Evolutionary conservation across 2,888 invertebrate species (phyloP).

Genomic region (Agonopterix alstromeriana): DNA sequence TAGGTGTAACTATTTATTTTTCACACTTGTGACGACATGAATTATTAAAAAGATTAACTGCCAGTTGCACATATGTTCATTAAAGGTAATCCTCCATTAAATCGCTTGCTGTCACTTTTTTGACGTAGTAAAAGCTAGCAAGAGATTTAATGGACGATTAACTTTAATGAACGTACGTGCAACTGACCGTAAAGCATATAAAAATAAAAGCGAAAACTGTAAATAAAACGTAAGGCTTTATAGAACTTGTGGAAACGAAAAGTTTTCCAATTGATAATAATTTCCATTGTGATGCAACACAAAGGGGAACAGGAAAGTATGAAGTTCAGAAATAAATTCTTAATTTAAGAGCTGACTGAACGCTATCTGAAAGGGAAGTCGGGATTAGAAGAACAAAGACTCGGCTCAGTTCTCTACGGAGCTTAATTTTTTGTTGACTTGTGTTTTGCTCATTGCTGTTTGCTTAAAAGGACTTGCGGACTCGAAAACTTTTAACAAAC

Average conservation of each 20-base stretch:
- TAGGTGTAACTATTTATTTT: too few species aligned
- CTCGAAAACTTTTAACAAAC: conserved; percentile 9
- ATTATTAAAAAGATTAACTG: too few species aligned
- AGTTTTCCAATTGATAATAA: conserved; percentile 73
- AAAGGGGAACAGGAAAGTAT: conserved; percentile 65
- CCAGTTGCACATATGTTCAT: too few species aligned
- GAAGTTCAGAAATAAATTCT: conserved; percentile 72
- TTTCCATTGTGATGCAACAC: conserved; percentile 71
- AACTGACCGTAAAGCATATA: neutral
- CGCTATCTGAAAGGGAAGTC: conserved; percentile 65
- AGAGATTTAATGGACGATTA: too few species aligned
- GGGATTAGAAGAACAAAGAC: conserved; percentile 67
- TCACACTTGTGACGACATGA: too few species aligned
- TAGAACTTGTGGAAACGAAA: conserved; percentile 55
- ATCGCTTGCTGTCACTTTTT: too few species aligned
- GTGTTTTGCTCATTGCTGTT: conserved; percentile 48
- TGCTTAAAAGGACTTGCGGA: conserved; percentile 35
- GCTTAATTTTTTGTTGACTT: conserved; percentile 56
- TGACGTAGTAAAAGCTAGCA: too few species aligned
- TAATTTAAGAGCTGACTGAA: conserved; percentile 71
- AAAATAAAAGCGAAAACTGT: conserved; percentile 49
- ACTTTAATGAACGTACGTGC: too few species aligned
- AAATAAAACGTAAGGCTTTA: conserved; percentile 60
- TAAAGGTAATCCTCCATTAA: too few species aligned
- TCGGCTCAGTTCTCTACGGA: conserved; percentile 37